Evolutionary conservation across 2,797 vertebrate genomes (phyloP).

Genomic region (Zenarchopterus dispar): DNA sequence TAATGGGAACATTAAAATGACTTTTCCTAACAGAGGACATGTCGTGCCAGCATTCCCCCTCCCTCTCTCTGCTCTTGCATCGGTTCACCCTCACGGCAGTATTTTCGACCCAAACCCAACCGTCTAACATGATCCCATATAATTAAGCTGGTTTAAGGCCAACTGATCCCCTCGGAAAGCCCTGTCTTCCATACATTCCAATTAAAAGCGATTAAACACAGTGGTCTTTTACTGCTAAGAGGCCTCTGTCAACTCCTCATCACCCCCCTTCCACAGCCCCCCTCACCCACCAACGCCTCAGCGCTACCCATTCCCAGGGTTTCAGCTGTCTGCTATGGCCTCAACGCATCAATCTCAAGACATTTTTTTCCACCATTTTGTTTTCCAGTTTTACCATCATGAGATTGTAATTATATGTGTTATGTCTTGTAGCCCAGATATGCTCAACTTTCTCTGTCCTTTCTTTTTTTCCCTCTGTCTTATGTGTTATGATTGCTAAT

Average conservation of each 20-base stretch:
- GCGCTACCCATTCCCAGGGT: constrained; percentile 69
- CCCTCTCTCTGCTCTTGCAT: constrained; percentile 27
- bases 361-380: constrained; percentile 27
- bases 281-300: constrained; percentile 27
- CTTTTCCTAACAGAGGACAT: constrained; percentile 34
- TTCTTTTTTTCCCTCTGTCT: constrained; percentile 4
- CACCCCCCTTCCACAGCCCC: constrained; percentile 34
- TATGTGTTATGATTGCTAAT: constrained; percentile 37
- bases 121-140: constrained; percentile 72
- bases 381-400: constrained; percentile 5
- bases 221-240: constrained; percentile 67
- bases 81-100: constrained; percentile 31
- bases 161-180: constrained; percentile 65
- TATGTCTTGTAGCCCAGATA: constrained; percentile 23
- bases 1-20: constrained; percentile 14
- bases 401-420: constrained; percentile 47
- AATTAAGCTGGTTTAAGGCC: constrained; percentile 75
- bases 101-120: constrained; percentile 49
- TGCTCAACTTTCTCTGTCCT: constrained; percentile 5
- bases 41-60: constrained; percentile 21
- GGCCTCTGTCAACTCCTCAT: constrained; percentile 68
- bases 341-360: constrained; percentile 65
- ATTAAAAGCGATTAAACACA: constrained; percentile 75
- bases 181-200: constrained; percentile 76
- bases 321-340: constrained; percentile 67